Base-by-base conservation (phyloP, 2,797 vertebrate species). In the Channa striata region DNA sequence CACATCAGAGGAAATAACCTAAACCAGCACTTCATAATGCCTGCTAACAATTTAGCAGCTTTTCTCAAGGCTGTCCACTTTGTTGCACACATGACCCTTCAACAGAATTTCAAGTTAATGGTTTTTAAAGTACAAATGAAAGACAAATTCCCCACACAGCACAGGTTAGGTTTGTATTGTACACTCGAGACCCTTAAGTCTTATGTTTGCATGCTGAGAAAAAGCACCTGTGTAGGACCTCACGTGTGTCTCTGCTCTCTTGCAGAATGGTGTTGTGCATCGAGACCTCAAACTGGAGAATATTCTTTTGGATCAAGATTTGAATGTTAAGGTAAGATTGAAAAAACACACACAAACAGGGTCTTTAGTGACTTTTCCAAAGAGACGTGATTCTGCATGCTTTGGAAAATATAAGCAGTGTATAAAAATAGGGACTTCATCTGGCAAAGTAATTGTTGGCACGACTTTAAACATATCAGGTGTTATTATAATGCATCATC, bases 221-320 rank as follows among this genome's bases (percentile, higher is more conserved):
- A 53, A 68, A 53, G 16, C 30, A 23, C 21, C 6, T 56, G 25
- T 30, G 25, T 58, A 46, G n/a, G 19, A 12, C 16, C 53, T 87
- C 21, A 81, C 20, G 12, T 72, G 39, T 72, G n/a, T 65, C 40
- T 72, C 50, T 74, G 14, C 25, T 74, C 53, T 84, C 57, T 77
- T 85, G 64, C 80, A 95, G 95, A 95, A 92, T 5, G 90, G 91
- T 11, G 91, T 95, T 36, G 94, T 94, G 68, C 95, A 95, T 86
- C 92, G 94, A 72, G 95, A 95, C 86, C 93, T 95, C 51, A 95
- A 95, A 83, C 88, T 95, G 62, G 95, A 95, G 81, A 95, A 95
- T 85, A 93, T 95, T 68, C 93, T 95, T 60, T 82, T 95, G 74
- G 94, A 95, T 83, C 83, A 92, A 83, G 93, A 95, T 68, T 68